Evolutionary conservation across 2,888 invertebrate species (phyloP).

Genomic region (Tineola bisselliella): DNA sequence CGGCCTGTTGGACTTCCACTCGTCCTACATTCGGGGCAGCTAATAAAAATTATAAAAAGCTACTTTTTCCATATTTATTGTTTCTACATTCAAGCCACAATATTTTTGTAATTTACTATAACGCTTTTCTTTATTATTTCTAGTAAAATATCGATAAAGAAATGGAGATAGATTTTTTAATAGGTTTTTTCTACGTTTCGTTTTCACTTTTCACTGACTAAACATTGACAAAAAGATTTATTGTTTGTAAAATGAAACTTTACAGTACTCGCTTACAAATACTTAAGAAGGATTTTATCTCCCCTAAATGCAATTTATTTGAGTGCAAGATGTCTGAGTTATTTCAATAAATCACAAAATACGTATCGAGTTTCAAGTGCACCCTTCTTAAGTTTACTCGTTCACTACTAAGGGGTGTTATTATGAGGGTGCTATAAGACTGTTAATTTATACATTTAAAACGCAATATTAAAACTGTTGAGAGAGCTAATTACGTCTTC

Average conservation of each 20-base stretch:
- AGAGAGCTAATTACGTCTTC: not conserved
- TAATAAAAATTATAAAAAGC: constrained; percentile 29
- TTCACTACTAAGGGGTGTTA: constrained; percentile 3
- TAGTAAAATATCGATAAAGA: too few relatives aligned
- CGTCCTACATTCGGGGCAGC: constrained; percentile 49
- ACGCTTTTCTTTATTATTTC: too few relatives aligned
- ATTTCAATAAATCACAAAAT: constrained; percentile 63
- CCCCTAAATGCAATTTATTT: constrained; percentile 53
- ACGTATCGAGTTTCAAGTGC: constrained; percentile 58
- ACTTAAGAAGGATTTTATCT: constrained; percentile 48
- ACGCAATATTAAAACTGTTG: not conserved
- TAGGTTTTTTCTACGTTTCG: too few relatives aligned
- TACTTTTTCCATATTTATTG: not conserved
- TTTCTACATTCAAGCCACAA: not conserved
- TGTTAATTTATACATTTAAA: constrained; percentile 5
- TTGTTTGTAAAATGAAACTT: constrained; percentile 53
- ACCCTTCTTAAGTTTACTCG: constrained; percentile 20
- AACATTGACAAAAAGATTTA: constrained; percentile 34
- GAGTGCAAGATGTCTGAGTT: constrained; percentile 53
- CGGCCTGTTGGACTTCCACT: constrained; percentile 25
- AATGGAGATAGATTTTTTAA: too few relatives aligned
- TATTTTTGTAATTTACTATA: not conserved
- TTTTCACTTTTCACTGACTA: constrained; percentile 2
- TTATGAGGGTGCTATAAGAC: constrained; percentile 6
- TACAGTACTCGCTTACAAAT: constrained; percentile 19